A percentile compares a stretch with the other conserved stretches of the same genome.
Evolutionary conservation across 2,797 vertebrate genomes (phyloP).

Genomic region (Sardinella longiceps): DNA sequence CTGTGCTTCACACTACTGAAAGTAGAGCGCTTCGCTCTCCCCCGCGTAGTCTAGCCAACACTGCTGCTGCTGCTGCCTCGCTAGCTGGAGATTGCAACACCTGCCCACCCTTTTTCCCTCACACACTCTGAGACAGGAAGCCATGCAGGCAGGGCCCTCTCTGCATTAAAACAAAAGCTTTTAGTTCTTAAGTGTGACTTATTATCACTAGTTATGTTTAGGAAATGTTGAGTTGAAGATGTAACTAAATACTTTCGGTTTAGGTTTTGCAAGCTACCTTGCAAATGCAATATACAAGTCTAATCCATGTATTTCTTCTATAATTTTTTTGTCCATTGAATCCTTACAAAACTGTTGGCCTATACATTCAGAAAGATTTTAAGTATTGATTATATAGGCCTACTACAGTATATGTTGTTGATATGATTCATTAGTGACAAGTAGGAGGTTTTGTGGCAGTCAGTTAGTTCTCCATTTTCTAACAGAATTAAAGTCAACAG

Average conservation of each 20-base stretch:
- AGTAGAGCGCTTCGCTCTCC: not conserved
- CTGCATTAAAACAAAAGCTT: not conserved
- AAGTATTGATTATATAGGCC: no score
- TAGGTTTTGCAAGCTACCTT: no score
- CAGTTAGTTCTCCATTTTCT: not conserved
- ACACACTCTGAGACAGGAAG: constrained; percentile 4
- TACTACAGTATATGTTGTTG: not conserved
- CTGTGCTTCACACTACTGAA: not conserved
- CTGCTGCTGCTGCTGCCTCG: not conserved
- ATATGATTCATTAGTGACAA: not conserved
- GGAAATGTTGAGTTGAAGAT: no score
- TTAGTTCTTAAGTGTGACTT: not conserved
- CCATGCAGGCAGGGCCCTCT: not conserved
- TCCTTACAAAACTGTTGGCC: not conserved
- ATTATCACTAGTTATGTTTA: no score
- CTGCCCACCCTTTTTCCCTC: constrained; percentile 13
- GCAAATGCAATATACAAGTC: no score
- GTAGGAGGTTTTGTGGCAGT: not conserved
- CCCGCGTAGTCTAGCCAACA: not conserved
- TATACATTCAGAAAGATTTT: not conserved
- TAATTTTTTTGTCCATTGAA: not conserved
- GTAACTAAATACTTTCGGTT: no score
- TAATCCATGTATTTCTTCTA: not conserved
- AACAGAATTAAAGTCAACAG: not conserved
- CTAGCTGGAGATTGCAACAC: constrained; percentile 32